Evolutionary conservation across 2,113 vertebrate species (phyloP).

Genomic region (Poecilia latipinna): DNA sequence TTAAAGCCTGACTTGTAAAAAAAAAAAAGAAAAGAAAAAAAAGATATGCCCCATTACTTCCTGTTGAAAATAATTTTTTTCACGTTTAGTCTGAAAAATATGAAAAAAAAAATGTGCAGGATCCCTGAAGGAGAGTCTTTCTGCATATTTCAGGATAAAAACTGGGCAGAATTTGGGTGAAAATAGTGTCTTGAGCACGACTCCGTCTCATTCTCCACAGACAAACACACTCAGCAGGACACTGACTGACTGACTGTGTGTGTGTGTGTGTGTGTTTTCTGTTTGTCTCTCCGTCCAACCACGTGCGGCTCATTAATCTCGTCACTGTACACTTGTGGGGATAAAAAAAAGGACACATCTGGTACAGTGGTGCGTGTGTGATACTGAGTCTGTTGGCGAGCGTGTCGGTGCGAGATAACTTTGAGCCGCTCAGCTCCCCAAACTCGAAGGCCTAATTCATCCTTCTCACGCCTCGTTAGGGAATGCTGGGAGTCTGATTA

Average conservation of each 20-base stretch:
- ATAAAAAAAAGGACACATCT: slow-evolving; percentile 17
- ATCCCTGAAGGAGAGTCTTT: neutral
- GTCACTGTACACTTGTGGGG: slow-evolving; percentile 1
- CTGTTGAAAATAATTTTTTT: too few species aligned
- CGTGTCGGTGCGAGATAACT: slow-evolving; percentile 32
- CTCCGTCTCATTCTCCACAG: neutral
- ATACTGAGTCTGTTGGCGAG: slow-evolving; percentile 6
- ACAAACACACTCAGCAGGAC: neutral
- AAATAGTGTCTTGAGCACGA: neutral
- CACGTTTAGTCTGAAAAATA: neutral
- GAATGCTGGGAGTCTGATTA: slow-evolving; percentile 73
- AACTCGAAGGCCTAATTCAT: slow-evolving; percentile 68
- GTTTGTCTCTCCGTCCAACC: slow-evolving; percentile 4
- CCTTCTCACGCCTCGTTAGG: slow-evolving; percentile 73
- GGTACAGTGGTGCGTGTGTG: neutral
- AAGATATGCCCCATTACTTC: too few species aligned
- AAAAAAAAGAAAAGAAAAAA: too few species aligned
- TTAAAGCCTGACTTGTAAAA: too few species aligned
- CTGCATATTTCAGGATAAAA: slow-evolving; percentile 4
- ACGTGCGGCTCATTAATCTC: slow-evolving; percentile 34
- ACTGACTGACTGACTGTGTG: neutral
- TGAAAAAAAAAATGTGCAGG: neutral
- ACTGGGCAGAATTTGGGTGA: neutral
- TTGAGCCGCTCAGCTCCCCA: slow-evolving; percentile 57
- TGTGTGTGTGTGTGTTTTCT: neutral